These are phyloP conservation scores for Tenthredo notha DNA, from an alignment of 2,888 invertebrate species.

Conservation along the genomic window DNA sequence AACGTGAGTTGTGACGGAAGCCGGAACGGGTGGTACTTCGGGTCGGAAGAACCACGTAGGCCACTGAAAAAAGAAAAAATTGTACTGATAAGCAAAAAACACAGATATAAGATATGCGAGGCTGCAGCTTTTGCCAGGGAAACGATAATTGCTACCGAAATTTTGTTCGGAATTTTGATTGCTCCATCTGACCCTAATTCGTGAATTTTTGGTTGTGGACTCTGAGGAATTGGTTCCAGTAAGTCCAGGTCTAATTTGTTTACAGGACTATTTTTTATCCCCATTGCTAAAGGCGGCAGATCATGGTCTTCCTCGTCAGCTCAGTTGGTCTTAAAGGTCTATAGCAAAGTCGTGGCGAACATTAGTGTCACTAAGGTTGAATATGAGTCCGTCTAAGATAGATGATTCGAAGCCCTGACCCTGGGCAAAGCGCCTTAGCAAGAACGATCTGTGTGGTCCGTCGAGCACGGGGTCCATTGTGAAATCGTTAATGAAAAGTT, in stretches of 20 bases:
- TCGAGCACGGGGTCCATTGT: slow-evolving; percentile 46
- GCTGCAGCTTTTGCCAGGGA: neutral
- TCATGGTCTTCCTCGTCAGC: neutral
- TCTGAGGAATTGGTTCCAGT: neutral
- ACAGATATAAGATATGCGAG: neutral
- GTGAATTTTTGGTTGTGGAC: neutral
- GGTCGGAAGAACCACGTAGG: slow-evolving; percentile 73
- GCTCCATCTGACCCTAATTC: neutral
- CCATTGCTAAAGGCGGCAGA: slow-evolving; percentile 6
- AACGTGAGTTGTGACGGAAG: slow-evolving; percentile 62
- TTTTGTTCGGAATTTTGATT: neutral
- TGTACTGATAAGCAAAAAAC: slow-evolving; percentile 43
- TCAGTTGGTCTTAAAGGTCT: neutral
- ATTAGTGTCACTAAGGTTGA: slow-evolving; percentile 71
- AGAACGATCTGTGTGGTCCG: slow-evolving; percentile 70
- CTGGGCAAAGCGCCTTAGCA: slow-evolving; percentile 56
- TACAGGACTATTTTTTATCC: slow-evolving; percentile 41
- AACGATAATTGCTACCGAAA: neutral
- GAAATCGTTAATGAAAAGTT: slow-evolving; percentile 48
- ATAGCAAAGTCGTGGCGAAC: slow-evolving; percentile 62
- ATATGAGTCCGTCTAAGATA: slow-evolving; percentile 71
- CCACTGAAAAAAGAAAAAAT: slow-evolving; percentile 67
- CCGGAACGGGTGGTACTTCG: slow-evolving; percentile 67
- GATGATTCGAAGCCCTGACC: slow-evolving; percentile 70
- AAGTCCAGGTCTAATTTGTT: slow-evolving; percentile 41